These are phyloP conservation scores for Muscidifurax raptorellus DNA, from an alignment of 1,140 invertebrate genomes.

Conservation along the genomic window DNA sequence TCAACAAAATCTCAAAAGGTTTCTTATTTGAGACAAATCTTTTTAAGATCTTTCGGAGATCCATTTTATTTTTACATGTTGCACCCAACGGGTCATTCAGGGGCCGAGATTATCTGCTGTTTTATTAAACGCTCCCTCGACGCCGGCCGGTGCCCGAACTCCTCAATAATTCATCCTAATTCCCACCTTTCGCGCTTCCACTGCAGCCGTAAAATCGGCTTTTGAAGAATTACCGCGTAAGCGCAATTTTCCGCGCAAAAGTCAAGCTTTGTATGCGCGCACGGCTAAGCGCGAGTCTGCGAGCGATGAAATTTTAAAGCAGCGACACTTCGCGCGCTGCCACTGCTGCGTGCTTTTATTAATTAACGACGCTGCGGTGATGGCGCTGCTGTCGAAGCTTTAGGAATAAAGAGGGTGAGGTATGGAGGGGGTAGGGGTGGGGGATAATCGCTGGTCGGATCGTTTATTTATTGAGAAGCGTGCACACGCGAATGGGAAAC, in stretches of 20 bases:
- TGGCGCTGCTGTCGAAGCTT: neutral
- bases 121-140: slow-evolving; percentile 37
- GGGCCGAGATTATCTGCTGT: slow-evolving; percentile 39
- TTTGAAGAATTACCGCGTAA: slow-evolving; percentile 42
- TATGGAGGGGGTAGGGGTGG: too few relatives aligned
- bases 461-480: slow-evolving; percentile 5
- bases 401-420: neutral
- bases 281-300: neutral
- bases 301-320: slow-evolving; percentile 5
- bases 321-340: neutral
- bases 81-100: slow-evolving; percentile 17
- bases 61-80: too few relatives aligned
- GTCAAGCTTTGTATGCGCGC: neutral
- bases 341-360: neutral
- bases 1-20: too few relatives aligned
- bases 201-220: slow-evolving; percentile 33
- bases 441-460: slow-evolving; percentile 2
- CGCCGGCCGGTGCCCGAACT: neutral
- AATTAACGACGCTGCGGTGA: neutral
- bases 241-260: slow-evolving; percentile 8
- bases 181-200: slow-evolving; percentile 21
- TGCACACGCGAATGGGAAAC: neutral
- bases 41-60: too few relatives aligned
- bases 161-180: slow-evolving; percentile 42
- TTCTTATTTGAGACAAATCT: too few relatives aligned